phyloP scores from a whole-genome alignment of 2,888 invertebrate genomes.

The Eristalinus sepulchralis region DNA sequence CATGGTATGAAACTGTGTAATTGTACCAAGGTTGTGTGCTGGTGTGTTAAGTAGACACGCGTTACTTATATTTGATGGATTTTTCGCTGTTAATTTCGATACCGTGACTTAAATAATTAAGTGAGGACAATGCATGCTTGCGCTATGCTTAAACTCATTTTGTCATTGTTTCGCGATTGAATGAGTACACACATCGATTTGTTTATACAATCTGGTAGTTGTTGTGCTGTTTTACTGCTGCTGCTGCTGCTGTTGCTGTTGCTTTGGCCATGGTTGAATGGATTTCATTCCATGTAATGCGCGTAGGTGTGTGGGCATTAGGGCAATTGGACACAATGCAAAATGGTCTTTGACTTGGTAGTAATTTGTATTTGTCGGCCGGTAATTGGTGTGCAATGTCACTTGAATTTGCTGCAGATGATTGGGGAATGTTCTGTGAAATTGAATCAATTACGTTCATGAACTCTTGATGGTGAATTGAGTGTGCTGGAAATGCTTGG shows the following conservation, averaged over 20 bases:
- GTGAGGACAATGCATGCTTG: constrained; percentile 66
- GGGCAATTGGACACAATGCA: constrained; percentile 9
- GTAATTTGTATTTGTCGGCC: background rate
- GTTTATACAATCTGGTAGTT: constrained; percentile 21
- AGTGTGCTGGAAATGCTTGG: background rate
- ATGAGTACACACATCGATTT: constrained; percentile 67
- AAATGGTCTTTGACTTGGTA: background rate
- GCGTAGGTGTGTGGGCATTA: background rate
- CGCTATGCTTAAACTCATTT: constrained; percentile 59
- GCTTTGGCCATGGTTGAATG: constrained; percentile 53
- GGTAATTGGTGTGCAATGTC: background rate
- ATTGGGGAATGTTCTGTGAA: background rate
- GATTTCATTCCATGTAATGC: constrained; percentile 27
- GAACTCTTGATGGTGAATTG: background rate
- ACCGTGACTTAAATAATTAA: constrained; percentile 71
- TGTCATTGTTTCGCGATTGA: constrained; percentile 68
- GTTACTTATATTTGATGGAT: constrained; percentile 64
- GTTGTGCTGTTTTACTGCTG: background rate
- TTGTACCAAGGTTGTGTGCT: constrained; percentile 63
- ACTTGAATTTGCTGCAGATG: background rate
- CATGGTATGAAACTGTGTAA: constrained; percentile 52
- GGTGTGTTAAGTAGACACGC: constrained; percentile 51
- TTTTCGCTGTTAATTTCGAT: constrained; percentile 69
- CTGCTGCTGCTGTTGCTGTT: background rate
- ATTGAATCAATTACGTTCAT: background rate